phyloP scores from a whole-genome alignment of 2,113 vertebrate species.

The Haplochromis burtoni region DNA sequence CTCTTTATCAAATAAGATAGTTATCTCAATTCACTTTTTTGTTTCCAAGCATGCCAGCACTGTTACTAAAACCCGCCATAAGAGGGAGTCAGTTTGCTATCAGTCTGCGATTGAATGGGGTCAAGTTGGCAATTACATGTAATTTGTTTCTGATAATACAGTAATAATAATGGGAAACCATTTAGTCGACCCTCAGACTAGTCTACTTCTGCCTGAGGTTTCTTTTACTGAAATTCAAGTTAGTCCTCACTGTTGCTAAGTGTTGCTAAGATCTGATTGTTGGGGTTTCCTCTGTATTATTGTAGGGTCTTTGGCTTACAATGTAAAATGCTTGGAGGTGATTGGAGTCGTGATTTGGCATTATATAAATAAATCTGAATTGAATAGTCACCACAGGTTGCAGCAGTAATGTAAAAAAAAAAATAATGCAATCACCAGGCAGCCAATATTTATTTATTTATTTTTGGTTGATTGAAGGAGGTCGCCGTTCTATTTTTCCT shows the following conservation, averaged over 20 bases:
- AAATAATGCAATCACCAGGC: background rate
- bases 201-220: background rate
- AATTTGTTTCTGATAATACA: background rate
- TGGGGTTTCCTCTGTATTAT: background rate
- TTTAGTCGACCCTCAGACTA: background rate
- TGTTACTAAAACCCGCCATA: background rate
- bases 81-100: background rate
- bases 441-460: background rate
- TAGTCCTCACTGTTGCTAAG: background rate
- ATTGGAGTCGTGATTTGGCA: background rate
- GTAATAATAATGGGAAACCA: background rate
- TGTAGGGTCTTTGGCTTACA: background rate
- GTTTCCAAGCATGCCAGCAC: background rate
- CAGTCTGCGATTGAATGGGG: background rate
- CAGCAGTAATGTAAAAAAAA: background rate
- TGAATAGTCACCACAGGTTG: background rate
- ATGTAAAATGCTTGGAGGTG: background rate
- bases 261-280: background rate
- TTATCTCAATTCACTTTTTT: background rate
- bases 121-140: background rate
- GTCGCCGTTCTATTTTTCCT: background rate
- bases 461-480: background rate
- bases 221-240: background rate
- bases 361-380: background rate
- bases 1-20: background rate